Base-by-base conservation (phyloP, 2,888 invertebrate species). In the Chromoteleia sp. region DNA sequence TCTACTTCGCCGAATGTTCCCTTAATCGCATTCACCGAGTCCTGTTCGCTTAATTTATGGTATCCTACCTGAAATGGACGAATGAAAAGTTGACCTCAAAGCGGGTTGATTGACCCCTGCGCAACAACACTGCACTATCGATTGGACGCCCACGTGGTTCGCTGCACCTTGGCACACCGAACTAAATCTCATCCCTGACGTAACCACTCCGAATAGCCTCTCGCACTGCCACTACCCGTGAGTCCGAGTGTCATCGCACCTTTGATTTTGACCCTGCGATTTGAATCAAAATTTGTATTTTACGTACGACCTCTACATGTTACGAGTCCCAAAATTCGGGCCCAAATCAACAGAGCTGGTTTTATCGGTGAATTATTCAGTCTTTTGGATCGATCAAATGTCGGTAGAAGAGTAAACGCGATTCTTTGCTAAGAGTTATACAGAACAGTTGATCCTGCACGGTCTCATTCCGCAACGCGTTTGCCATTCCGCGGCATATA, bases 41-140 rank as follows among this genome's bases (percentile, higher is more conserved):
- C 8, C 3, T 8, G 29, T 10, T 17, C 8, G 14, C 30, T 10
- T 39, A 39, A 67, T 30, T 50, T 33, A 43, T 36, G 39, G 19
- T 25, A 36, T 52, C 70, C 45, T 77, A 76, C 79, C 76, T 80
- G 77, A 48, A 80, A 63, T 14, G 83, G 80, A 85, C 85, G 85
- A 84, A 84, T 85, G 86, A 87, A 86, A 84, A 87, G 86, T 88
- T 88, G 90, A 90, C 90, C 90, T 88, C 88, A 85, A 77, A 80
- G 82, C 84, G 89, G 85, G 90, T 89, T 90, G 90, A 90, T 74
- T 89, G 90, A 90, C 89, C 90, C 86, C 87, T 86, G 88, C 86
- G 89, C 87, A 88, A 89, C 88, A 90, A 90, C 90, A 90, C 88
- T 89, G 90, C 90, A 89, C 89, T 90, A 90, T 90, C 89, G 90